Evolutionary conservation across 2,113 vertebrate species (phyloP), one percentile per base, ranked within the genome.

Genomic region (Turdus rufiventris): DNA sequence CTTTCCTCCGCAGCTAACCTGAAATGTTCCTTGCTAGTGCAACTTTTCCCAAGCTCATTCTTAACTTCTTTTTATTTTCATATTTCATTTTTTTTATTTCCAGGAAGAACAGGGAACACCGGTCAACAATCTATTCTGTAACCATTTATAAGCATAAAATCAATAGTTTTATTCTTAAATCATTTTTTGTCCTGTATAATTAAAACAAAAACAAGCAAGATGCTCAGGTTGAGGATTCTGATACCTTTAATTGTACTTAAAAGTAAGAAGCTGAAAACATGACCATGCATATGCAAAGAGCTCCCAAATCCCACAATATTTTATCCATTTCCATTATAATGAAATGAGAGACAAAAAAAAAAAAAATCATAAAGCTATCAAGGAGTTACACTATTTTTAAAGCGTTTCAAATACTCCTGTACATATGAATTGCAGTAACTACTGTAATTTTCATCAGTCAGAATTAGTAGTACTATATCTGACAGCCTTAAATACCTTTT

Each of bases 401-500:
- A 82, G 31, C 60, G 66, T 53, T 70, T 91, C 6, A 62, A 36
- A 61, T 38, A 66, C 20, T 79, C 40, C 56, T 60, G 43, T 25
- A 43, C 2, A 1, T 34, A 51, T 23, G 42, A 71, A 84, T 24
- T 86, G 17, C 65, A 48, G 56, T 67, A 67, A 77, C 29, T 47
- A 71, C 45, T 26, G 25, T 20, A 66, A 84, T 70, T 89, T 87
- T 33, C 45, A 85, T 53, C 48, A 80, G 48, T 43, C 56, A 74
- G 28, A 92, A 87, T 60, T 67, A 81, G 45, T 4, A 58, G 25
- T 24, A 84, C 33, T 40, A 0, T 10, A 87, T 42, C 73, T 54
- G 53, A 85, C 28, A 88, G 34, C 14, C 54, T 94, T 87, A 78
- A 83, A 71, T 65, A 50, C 25, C 50, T 83, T 62, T 61, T 80